These are phyloP conservation scores for Lordiphosa fenestrarum DNA, from an alignment of 2,888 invertebrate species.

Conservation along the genomic window DNA sequence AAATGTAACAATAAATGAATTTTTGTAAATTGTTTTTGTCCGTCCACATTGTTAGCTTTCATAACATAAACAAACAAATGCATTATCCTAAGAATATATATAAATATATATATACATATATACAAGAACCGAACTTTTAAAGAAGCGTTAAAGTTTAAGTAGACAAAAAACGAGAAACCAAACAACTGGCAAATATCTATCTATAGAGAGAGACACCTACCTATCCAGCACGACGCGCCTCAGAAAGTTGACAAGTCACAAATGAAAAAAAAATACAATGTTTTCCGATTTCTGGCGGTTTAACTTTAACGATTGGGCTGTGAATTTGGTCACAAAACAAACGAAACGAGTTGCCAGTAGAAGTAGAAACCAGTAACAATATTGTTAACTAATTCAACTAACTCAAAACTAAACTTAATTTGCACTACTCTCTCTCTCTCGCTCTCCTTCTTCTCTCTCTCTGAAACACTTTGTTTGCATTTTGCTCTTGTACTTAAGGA, in stretches of 20 bases:
- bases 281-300: conserved; percentile 10
- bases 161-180: conserved; percentile 13
- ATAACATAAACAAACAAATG: conserved; percentile 43
- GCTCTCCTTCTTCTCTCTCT: conserved; percentile 1
- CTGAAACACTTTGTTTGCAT: conserved; percentile 40
- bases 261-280: conserved; percentile 10
- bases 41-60: conserved; percentile 81
- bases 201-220: conserved; percentile 49
- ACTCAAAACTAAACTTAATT: conserved; percentile 36
- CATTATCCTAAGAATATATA: conserved; percentile 48
- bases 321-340: conserved; percentile 30
- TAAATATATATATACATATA: conserved; percentile 35
- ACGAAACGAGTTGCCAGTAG: conserved; percentile 7
- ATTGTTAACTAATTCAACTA: conserved; percentile 46
- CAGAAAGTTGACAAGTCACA: conserved; percentile 33
- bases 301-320: conserved; percentile 21
- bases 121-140: conserved; percentile 23
- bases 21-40: conserved; percentile 79
- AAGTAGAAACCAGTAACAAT: conserved; percentile 24
- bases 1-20: conserved; percentile 72
- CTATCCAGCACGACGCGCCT: conserved; percentile 50
- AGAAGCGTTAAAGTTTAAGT: conserved; percentile 28
- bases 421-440: conserved; percentile 28
- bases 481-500: conserved; percentile 37
- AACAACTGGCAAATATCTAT: conserved; percentile 10